Evolutionary conservation across 2,888 invertebrate species (phyloP), one percentile per base, ranked within the genome.

Genomic region (Clanis bilineata): DNA sequence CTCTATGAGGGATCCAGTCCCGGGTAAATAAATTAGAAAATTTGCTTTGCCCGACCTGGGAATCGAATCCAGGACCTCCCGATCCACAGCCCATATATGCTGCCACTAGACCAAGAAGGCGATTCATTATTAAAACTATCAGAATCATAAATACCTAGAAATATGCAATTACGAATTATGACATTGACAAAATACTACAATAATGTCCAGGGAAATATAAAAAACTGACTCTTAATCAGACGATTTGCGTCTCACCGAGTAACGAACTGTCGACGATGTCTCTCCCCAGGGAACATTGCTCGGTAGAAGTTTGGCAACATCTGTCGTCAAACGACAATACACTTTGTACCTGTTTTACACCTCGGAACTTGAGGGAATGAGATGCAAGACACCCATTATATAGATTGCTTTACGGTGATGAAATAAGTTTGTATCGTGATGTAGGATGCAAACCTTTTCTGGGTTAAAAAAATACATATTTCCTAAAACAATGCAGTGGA

Each of bases 211-310:
- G 15, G 10, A 32, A 39, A 60, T 32, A 39, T 22, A 39, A 56
- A 60, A 60, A 23, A 25, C 44, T 39, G 56, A 51, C 56, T 56
- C 51, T 61, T 55, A 58, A 58, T 61, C 55, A 61, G 54, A 54
- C 44, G 38, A 57, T 38, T 54, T 10, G n/a, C 28, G 32, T 28
- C 39, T 43, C 12, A 15, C 39, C 39, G 51, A 41, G 23, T 54
- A 60, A 57, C 54, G 57, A 60, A 60, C 51, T 54, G 54, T 3
- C 60, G 57, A 51, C 47, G 60, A 60, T 47, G 32, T 54, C 18
- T 54, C 36, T 28, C 61, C 44, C 57, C 5, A 12, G 61, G 61
- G 61, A 59, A 39, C 45, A 23, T 39, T 15, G 0, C 18, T 18
- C 32, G 43, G 39, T 32, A 45, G 44, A 56, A 59, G 25, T 45